phyloP scores from a whole-genome alignment of 2,113 vertebrate genomes.

The Nyctibius bracteatus region DNA sequence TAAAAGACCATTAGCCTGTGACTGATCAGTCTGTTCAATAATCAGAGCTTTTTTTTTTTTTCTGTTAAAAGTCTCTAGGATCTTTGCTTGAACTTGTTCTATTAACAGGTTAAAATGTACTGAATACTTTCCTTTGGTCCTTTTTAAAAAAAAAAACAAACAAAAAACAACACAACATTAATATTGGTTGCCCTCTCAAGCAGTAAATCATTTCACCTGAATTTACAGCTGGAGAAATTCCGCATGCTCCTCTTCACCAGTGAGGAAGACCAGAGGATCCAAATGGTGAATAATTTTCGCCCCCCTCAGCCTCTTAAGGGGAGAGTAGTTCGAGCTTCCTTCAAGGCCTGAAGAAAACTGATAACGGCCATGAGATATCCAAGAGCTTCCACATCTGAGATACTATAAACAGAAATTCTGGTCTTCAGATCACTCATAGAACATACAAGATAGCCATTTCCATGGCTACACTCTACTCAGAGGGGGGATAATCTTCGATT shows the following conservation, averaged over 20 bases:
- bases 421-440: background rate
- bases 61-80: background rate
- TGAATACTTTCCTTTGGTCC: background rate
- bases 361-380: background rate
- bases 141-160: background rate
- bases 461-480: background rate
- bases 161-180: too few relatives aligned
- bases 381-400: conserved; percentile 66
- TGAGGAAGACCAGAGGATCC: conserved; percentile 84
- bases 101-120: background rate
- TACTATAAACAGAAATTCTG: background rate
- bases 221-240: conserved; percentile 88
- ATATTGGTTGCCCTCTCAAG: background rate
- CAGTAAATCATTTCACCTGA: background rate
- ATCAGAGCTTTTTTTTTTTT: background rate
- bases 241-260: conserved; percentile 82
- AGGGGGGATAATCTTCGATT: background rate
- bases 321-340: conserved; percentile 87
- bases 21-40: background rate
- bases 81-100: background rate
- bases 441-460: background rate
- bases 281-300: conserved; percentile 96
- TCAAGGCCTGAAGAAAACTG: conserved; percentile 73
- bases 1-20: background rate
- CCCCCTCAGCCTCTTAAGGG: conserved; percentile 92